Percentiles rank a stretch among this genome's conserved stretches.
phyloP scores from a whole-genome alignment of 1,140 invertebrate species.

The Radopholus similis region DNA sequence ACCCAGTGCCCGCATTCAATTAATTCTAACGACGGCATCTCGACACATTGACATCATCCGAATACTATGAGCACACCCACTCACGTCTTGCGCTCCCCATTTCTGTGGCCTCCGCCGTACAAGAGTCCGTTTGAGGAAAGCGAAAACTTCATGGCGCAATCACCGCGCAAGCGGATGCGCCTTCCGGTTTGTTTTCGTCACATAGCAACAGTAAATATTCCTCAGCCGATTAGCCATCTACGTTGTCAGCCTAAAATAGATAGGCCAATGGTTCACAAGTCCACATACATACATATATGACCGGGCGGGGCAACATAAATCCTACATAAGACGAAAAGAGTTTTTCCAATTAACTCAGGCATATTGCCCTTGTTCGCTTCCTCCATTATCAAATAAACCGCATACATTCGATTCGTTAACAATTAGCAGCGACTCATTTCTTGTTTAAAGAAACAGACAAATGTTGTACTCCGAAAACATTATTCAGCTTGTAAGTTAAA shows the following conservation, averaged over 20 bases:
- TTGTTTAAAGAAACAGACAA: too few relatives aligned
- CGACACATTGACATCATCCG: too few relatives aligned
- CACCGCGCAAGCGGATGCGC: conserved; percentile 20
- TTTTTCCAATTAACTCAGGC: neutral
- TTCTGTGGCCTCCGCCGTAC: neutral
- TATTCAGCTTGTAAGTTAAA: neutral
- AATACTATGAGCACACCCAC: conserved; percentile 4
- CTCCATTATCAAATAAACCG: too few relatives aligned
- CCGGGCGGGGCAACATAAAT: neutral
- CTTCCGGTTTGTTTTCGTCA: conserved; percentile 18
- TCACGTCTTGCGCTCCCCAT: neutral
- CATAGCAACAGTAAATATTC: neutral
- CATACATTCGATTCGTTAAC: too few relatives aligned
- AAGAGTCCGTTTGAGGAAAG: conserved; percentile 19
- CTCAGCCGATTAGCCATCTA: neutral
- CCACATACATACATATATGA: neutral
- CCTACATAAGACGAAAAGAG: neutral
- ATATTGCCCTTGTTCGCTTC: neutral
- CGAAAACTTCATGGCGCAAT: conserved; percentile 20
- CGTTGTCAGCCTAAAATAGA: neutral
- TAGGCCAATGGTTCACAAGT: neutral
- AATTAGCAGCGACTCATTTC: too few relatives aligned
- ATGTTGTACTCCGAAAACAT: neutral
- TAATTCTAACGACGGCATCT: too few relatives aligned
- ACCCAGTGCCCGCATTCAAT: too few relatives aligned